phyloP scores from a whole-genome alignment of 2,888 invertebrate genomes.

The Calameuta pallipes region DNA sequence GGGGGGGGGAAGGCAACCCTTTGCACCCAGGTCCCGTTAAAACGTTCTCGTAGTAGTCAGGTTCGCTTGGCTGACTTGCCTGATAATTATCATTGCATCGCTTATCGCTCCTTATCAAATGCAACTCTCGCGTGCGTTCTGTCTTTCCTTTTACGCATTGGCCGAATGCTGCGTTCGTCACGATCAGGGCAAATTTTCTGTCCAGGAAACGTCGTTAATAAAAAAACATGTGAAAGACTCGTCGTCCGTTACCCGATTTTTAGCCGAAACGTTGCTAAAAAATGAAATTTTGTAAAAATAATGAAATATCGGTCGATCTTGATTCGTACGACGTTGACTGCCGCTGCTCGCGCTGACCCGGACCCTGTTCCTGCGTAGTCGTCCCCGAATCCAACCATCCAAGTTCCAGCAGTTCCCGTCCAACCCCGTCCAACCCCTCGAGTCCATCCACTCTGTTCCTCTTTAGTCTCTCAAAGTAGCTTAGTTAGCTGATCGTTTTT shows the following conservation, averaged over 20 bases:
- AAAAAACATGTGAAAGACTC: background rate
- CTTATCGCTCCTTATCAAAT: background rate
- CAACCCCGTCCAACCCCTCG: background rate
- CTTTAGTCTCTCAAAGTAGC: slow-evolving; percentile 16
- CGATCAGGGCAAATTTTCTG: too few relatives aligned
- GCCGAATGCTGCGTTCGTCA: background rate
- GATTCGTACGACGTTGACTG: slow-evolving; percentile 60
- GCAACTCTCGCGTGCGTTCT: background rate
- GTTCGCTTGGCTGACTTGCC: background rate
- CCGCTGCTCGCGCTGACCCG: slow-evolving; percentile 67
- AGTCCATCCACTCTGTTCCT: slow-evolving; percentile 11
- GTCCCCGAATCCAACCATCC: slow-evolving; percentile 31
- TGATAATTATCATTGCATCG: background rate
- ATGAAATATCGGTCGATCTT: background rate
- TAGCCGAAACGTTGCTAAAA: background rate
- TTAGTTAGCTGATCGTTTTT: slow-evolving; percentile 17
- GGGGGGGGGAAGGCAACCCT: too few relatives aligned
- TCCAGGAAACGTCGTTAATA: background rate
- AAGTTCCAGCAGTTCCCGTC: background rate
- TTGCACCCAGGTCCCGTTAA: too few relatives aligned
- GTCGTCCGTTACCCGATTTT: background rate
- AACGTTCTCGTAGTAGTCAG: too few relatives aligned
- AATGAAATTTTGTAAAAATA: slow-evolving; percentile 15
- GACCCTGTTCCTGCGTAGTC: slow-evolving; percentile 39
- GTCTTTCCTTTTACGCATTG: background rate